Evolutionary conservation across 2,888 invertebrate genomes (phyloP), one percentile per base, ranked within the genome.

Genomic region (Chymomyza amoena): DNA sequence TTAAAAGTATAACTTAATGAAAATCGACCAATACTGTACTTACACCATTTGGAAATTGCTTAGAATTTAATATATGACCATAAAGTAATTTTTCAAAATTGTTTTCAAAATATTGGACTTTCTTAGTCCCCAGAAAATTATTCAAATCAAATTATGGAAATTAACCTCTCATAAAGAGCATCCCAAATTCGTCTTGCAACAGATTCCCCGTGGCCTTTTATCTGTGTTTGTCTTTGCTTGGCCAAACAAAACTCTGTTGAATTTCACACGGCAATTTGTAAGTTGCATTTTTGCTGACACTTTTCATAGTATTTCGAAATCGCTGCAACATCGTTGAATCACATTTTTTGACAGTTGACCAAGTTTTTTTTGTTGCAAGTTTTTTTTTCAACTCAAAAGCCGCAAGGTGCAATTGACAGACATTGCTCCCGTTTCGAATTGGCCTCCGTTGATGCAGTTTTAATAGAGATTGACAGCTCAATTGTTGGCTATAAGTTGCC

Each of bases 381-480:
- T 61, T 45, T 61, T 61, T 59, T 25, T 59, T 59, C 20, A 13
- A 59, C 28, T 59, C 28, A 15, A 59, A 10, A 59, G 15, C 28
- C 59, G 10, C 59, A 28, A 28, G 25, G 20, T 59, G 20, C 15
- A 10, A 28, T 39, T 61, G 36, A 13, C 61, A 61, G 39, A 39
- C 16, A 45, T 61, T 39, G 25, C 45, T 61, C 39, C 32, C 45
- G 61, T 36, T 59, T 61, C 36, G 61, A 39, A 36, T 54, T 68
- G 36, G 9, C 32, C 15, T 16, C n/a, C 3, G 15, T 51, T 51
- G 10, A 60, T 56, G 25, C 20, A 61, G 39, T 61, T 67, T 70
- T 67, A 75, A 79, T 73, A 50, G 64, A 75, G 84, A 84, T 75
- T 81, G 84, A 79, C 84, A 77, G 77, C 66, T 63, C 60, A 64